A percentile compares a stretch with the other conserved stretches of the same genome.
These are phyloP conservation scores for Phycodurus eques DNA, from an alignment of 2,113 vertebrate genomes.

Conservation along the genomic window DNA sequence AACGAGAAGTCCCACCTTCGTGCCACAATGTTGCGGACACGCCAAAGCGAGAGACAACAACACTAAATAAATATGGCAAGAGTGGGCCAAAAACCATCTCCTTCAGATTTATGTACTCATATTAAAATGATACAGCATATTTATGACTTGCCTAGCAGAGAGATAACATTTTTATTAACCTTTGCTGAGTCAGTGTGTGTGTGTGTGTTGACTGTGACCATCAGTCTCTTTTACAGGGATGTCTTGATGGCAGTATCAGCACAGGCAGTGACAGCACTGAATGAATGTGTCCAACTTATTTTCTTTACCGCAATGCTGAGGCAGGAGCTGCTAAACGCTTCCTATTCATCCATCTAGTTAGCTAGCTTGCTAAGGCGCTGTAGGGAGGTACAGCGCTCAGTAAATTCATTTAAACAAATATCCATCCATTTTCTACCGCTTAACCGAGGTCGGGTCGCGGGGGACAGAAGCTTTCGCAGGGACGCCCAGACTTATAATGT, in stretches of 20 bases:
- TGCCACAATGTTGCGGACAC: not conserved
- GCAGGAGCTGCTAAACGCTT: not conserved
- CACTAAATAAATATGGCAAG: not conserved
- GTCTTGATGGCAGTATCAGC: slow-evolving; percentile 1
- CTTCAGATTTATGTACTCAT: not conserved
- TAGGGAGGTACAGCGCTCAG: not conserved
- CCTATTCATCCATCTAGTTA: not conserved
- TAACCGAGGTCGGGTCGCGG: no score
- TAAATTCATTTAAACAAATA: no score
- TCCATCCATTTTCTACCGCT: no score
- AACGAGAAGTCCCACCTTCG: not conserved
- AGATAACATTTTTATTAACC: not conserved
- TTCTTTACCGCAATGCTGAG: not conserved
- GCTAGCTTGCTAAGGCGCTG: not conserved
- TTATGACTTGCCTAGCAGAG: not conserved
- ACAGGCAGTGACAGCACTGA: not conserved
- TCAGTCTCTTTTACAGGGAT: slow-evolving; percentile 5
- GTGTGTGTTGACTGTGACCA: not conserved
- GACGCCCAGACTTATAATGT: no score
- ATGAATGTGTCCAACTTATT: not conserved
- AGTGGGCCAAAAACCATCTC: slow-evolving; percentile 3
- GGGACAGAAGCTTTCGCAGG: no score
- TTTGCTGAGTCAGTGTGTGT: not conserved
- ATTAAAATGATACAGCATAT: not conserved
- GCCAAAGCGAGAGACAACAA: not conserved